Conservation (phyloP, 2,113 vertebrate species). For the Cinclus cinclus region DNA sequence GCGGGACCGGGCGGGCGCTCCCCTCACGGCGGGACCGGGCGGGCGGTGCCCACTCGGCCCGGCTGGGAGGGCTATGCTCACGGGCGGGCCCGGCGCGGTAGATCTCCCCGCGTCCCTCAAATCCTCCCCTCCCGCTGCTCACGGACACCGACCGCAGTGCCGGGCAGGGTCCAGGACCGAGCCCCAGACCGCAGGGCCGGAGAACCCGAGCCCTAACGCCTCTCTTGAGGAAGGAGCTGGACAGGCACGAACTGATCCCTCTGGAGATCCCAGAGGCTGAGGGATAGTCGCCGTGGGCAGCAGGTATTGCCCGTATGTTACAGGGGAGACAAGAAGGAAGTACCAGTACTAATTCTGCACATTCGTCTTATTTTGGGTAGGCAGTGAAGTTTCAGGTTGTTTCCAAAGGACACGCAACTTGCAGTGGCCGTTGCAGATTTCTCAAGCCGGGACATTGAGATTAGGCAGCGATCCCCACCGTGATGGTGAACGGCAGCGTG, state of each 20-base stretch:
- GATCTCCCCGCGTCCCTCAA: rapidly evolving
- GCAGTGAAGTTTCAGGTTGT: neutral
- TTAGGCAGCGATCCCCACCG: neutral
- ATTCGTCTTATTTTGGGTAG: neutral
- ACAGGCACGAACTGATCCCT: neutral
- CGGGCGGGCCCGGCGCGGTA: too few species aligned
- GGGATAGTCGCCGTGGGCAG: neutral
- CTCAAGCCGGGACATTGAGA: rapidly evolving
- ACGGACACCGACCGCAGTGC: neutral
- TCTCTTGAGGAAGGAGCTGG: neutral
- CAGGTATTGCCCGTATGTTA: neutral
- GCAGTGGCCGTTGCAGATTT: neutral
- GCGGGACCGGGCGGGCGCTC: too few species aligned
- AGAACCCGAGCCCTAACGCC: rapidly evolving
- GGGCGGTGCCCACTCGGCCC: neutral
- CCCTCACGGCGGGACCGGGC: neutral
- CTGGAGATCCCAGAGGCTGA: neutral
- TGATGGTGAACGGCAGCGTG: rapidly evolving
- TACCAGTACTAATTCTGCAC: neutral
- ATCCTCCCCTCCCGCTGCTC: too few species aligned
- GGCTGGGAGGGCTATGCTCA: too few species aligned
- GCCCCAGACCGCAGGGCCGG: neutral
- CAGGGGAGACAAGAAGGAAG: neutral
- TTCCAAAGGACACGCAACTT: neutral
- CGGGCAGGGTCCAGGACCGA: neutral